Percentiles rank a stretch among this genome's conserved stretches.
Conservation (phyloP, 1,140 invertebrate species). For the Ooceraea biroi region DNA sequence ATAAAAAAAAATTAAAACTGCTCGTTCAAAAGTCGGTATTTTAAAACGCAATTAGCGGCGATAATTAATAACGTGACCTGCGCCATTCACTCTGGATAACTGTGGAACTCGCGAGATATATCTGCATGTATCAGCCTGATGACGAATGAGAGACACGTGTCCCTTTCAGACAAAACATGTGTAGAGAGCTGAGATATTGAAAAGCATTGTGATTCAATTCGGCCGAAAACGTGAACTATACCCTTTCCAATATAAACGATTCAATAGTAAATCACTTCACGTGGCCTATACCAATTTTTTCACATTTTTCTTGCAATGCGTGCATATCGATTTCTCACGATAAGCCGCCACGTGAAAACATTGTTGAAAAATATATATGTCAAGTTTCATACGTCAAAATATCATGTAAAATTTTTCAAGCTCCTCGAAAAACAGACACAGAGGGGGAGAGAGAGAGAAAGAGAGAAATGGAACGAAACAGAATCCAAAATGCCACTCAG, state of each 20-base stretch:
- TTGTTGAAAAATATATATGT: slow-evolving; percentile 23
- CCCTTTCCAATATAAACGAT: slow-evolving; percentile 37
- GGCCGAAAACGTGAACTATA: slow-evolving; percentile 24
- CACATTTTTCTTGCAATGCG: slow-evolving; percentile 26
- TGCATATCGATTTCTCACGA: slow-evolving; percentile 41
- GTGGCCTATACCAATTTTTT: slow-evolving; percentile 30
- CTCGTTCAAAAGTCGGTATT: too few species aligned
- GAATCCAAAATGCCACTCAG: neutral
- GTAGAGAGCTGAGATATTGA: slow-evolving; percentile 27
- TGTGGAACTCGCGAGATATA: too few species aligned
- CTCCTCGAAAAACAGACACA: neutral
- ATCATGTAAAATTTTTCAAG: neutral
- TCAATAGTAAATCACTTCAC: slow-evolving; percentile 59
- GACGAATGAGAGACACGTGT: slow-evolving; percentile 30
- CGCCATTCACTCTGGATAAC: too few species aligned
- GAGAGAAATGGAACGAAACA: neutral
- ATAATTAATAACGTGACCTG: too few species aligned
- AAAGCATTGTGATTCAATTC: slow-evolving; percentile 55
- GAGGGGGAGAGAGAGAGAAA: neutral
- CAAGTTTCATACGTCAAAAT: neutral
- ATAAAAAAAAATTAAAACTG: too few species aligned
- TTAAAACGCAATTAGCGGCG: too few species aligned
- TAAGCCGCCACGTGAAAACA: slow-evolving; percentile 30
- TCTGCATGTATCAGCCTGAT: slow-evolving; percentile 1
- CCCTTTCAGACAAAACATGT: slow-evolving; percentile 34